Evolutionary conservation across 2,797 vertebrate genomes (phyloP).

Genomic region (Darevskia mixta): DNA sequence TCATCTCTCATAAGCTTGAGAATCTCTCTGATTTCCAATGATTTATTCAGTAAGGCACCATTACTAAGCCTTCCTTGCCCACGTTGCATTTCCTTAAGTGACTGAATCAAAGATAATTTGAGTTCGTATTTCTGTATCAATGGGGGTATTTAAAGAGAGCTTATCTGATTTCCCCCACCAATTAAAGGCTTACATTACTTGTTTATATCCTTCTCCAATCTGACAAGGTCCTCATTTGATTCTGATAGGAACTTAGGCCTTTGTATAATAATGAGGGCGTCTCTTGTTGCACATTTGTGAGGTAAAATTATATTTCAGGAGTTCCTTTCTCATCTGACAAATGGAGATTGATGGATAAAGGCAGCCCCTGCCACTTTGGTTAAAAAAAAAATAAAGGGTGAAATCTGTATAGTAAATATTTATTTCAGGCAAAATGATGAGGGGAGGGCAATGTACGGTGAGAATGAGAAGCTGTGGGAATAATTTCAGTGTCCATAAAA

Average conservation of each 20-base stretch:
- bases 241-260: constrained; percentile 81
- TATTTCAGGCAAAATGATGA: constrained; percentile 73
- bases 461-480: neutral
- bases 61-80: constrained; percentile 61
- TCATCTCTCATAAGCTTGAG: constrained; percentile 48
- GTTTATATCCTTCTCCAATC: constrained; percentile 82
- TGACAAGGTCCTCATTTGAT: constrained; percentile 80
- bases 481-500: constrained; percentile 73
- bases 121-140: constrained; percentile 83
- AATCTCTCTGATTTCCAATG: constrained; percentile 49
- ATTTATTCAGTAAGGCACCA: constrained; percentile 65
- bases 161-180: constrained; percentile 86
- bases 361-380: constrained; percentile 81
- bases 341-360: constrained; percentile 72
- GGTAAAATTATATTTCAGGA: constrained; percentile 82
- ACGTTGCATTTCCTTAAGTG: constrained; percentile 82
- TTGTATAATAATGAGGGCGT: constrained; percentile 73
- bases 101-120: constrained; percentile 85
- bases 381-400: constrained; percentile 80
- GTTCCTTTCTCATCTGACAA: constrained; percentile 74
- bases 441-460: constrained; percentile 49
- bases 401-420: constrained; percentile 79
- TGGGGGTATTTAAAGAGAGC: constrained; percentile 81
- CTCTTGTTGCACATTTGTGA: constrained; percentile 79
- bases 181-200: constrained; percentile 84